Evolutionary conservation across 2,888 invertebrate species (phyloP), one percentile per base, ranked within the genome.

Genomic region (Ophion costatus): DNA sequence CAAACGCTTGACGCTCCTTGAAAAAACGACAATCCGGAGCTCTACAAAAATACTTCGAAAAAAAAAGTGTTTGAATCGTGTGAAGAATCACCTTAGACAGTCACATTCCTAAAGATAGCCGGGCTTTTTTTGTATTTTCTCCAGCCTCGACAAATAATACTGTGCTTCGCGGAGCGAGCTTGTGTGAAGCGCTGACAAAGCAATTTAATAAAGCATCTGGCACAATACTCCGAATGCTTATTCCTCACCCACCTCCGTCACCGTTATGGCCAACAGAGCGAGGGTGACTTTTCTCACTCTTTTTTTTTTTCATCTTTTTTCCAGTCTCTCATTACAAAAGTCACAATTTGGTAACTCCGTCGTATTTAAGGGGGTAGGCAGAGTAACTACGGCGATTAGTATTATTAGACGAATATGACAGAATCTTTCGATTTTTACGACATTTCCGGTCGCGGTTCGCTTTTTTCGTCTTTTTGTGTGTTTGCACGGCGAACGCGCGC

Each of bases 81-180:
- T 17, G 42, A 2, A 17, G 42, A 42, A 73, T 73, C 17, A 20
- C n/a, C 33, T 9, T 10, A 45, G 0, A 17, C 45, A 4, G 45
- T 74, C 20, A 56, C 20, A 63, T 51, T 73, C 33, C 76, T 61
- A 38, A 38, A 24, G 51, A 51, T 51, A 20, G 56, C 14, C 17
- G 20, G 38, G 66, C 63, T 9, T 71, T 61, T 67, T 38, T 11
- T 38, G 69, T 75, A n/a, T 33, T 64, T 38, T 56, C 59, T 63
- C 22, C 22, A 67, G 64, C 63, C 67, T 76, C 66, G 61, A 82
- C 38, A 82, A 66, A 67, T 57, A 82, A 82, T 79, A 82, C 75
- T 90, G 92, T 93, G 92, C 92, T 92, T 91, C 90, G 89, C 90
- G 90, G 90, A 91, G 91, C 92, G 90, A 92, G 92, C 91, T 92